Evolutionary conservation across 1,140 invertebrate species (phyloP), one percentile per base, ranked within the genome.

Genomic region (Drosophila mauritiana): DNA sequence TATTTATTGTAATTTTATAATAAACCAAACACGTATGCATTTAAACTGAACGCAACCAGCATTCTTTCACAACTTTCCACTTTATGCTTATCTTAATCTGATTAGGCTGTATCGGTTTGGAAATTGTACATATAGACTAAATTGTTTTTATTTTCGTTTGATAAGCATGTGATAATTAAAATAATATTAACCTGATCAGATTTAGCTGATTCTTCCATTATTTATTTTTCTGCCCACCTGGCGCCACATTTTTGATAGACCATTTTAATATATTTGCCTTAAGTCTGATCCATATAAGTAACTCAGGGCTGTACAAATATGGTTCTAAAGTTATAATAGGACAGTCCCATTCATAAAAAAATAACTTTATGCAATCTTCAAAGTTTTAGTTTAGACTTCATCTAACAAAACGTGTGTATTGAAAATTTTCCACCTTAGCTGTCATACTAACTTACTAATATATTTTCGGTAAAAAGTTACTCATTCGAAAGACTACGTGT

Each of bases 1-100:
- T 74, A 74, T 74, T 74, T 74, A 74, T 74, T 73, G 69, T 61
- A 73, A 40, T 73, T 73, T 73, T 73, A 53, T 73, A 74, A 74
- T 74, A 73, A 74, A 73, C 49, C 25, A 74, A 74, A 74, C 42
- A 39, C 72, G 27, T 54, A 31, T 63, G 56, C 72, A 74, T 74
- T 74, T 63, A 74, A 62, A 31, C 17, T 34, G 20, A 57, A 20
- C 13, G 40, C 4, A 2, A 3, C 4, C n/a, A 4, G 10, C 15
- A 4, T 70, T 12, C 25, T 3, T 52, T 13, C 17, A 7, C n/a
- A 67, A 67, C 43, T 65, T 67, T 65, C 63, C 45, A 31, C 51
- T 36, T 12, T 37, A 31, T 4, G 22, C 27, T 2, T 37, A 56
- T 70, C 51, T 40, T 12, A 70, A 48, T 56, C 36, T 70, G 64